phyloP scores from a whole-genome alignment of 2,888 invertebrate species.

The Maniola hyperantus region DNA sequence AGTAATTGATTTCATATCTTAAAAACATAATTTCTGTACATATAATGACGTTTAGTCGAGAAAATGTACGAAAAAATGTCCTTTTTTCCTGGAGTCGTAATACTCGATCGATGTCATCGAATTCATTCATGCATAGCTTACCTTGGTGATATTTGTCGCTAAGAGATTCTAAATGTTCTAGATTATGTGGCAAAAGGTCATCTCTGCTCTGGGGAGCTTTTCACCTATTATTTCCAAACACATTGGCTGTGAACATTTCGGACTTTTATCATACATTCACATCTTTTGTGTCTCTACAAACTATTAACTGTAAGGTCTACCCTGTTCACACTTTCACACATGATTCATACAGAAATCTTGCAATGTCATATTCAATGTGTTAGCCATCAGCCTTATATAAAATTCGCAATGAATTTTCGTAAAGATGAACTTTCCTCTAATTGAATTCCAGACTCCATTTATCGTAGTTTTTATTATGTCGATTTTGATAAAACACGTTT shows the following conservation, averaged over 20 bases:
- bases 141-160: constrained; percentile 50
- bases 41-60: constrained; percentile 29
- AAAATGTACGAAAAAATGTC: constrained; percentile 36
- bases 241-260: constrained; percentile 56
- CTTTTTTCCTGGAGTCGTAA: constrained; percentile 48
- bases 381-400: not conserved
- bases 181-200: constrained; percentile 49
- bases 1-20: constrained; percentile 3
- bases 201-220: constrained; percentile 53
- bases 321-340: constrained; percentile 44
- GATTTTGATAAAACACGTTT: not conserved
- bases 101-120: constrained; percentile 73
- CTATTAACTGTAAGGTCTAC: constrained; percentile 57
- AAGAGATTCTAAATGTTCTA: constrained; percentile 55
- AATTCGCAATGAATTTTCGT: not conserved
- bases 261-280: constrained; percentile 51
- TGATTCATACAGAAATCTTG: constrained; percentile 32
- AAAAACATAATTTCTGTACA: constrained; percentile 6
- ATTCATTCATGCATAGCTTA: constrained; percentile 72
- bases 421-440: not conserved
- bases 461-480: not conserved
- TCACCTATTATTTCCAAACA: constrained; percentile 73
- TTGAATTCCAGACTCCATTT: not conserved
- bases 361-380: constrained; percentile 12
- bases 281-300: constrained; percentile 55